Conservation (phyloP, 2,113 vertebrate species). For the Tyrannus savana region DNA sequence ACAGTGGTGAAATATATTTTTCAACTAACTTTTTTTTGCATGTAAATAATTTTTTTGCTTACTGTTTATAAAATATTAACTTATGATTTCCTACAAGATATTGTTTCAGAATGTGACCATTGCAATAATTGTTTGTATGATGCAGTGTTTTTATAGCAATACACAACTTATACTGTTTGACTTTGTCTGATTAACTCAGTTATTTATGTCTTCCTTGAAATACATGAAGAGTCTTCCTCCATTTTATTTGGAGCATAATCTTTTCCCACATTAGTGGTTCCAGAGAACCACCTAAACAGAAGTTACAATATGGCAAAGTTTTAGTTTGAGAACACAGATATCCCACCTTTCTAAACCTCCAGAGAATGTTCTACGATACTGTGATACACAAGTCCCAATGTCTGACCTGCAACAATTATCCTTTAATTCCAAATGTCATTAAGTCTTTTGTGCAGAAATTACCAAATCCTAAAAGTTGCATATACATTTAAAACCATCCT, state of each 20-base stretch:
- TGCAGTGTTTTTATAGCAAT: background rate
- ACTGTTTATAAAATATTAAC: background rate
- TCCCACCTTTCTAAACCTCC: background rate
- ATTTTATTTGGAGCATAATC: background rate
- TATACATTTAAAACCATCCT: background rate
- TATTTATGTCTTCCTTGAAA: background rate
- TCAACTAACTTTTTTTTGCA: background rate
- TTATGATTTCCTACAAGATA: background rate
- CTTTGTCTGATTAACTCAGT: background rate
- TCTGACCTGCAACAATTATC: background rate
- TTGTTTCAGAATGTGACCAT: fast-evolving
- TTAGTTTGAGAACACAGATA: background rate
- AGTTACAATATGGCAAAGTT: background rate
- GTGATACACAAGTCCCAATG: fast-evolving
- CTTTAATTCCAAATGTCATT: background rate
- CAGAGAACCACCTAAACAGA: background rate
- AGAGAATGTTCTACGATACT: background rate
- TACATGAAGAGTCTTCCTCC: background rate
- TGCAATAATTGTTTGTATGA: background rate
- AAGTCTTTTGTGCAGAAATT: background rate
- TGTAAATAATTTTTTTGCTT: background rate
- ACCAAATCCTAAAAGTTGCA: background rate
- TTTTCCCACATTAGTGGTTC: background rate
- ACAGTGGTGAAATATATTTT: background rate
- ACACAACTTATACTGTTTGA: background rate